These are phyloP conservation scores for Serrognathus titanus DNA, from an alignment of 2,888 invertebrate species.

Conservation along the genomic window DNA sequence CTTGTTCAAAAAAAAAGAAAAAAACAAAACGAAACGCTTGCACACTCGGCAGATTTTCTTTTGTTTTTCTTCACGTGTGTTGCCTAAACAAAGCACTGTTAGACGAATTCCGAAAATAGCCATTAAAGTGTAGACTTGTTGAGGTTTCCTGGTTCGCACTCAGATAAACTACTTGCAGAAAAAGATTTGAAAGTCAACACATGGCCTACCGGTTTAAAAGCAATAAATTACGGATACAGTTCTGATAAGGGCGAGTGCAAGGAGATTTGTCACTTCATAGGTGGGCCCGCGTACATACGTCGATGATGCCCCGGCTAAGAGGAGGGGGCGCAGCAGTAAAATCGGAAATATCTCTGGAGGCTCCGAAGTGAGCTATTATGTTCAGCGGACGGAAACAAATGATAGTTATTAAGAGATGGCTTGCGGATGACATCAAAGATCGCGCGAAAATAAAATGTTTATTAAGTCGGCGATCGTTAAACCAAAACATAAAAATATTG, in stretches of 20 bases:
- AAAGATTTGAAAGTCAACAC: slow-evolving; percentile 6
- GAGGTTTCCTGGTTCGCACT: not conserved
- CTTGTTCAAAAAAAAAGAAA: too few species aligned
- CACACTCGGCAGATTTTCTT: not conserved
- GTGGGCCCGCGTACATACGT: not conserved
- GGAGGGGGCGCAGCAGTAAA: too few species aligned
- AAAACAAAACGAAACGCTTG: too few species aligned
- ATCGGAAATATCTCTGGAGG: too few species aligned
- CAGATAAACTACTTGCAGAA: not conserved
- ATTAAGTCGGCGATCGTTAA: too few species aligned
- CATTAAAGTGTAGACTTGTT: not conserved
- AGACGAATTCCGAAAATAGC: not conserved
- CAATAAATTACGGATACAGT: slow-evolving; percentile 1
- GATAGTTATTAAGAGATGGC: not conserved
- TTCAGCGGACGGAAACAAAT: slow-evolving; percentile 1
- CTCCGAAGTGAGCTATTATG: slow-evolving; percentile 1
- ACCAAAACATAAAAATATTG: too few species aligned
- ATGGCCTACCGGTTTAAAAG: slow-evolving; percentile 3
- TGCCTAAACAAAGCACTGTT: not conserved
- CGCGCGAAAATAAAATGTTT: too few species aligned
- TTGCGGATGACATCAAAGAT: slow-evolving; percentile 12
- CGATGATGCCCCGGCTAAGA: too few species aligned
- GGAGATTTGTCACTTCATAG: slow-evolving; percentile 7
- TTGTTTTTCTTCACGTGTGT: not conserved
- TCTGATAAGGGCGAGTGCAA: not conserved